phyloP scores from a whole-genome alignment of 2,113 vertebrate species.

The Clarias magur region DNA sequence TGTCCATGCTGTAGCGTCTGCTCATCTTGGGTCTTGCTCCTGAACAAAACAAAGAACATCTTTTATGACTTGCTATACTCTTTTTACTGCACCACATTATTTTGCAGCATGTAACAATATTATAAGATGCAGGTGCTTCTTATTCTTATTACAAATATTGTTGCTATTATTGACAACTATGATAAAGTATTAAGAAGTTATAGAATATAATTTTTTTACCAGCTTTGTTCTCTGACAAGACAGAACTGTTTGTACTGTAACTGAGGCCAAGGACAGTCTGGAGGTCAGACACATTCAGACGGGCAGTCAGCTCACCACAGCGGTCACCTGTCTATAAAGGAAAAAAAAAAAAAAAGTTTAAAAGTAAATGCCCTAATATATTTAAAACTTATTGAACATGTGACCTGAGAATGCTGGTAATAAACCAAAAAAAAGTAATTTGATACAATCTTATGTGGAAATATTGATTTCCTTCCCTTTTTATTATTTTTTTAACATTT shows the following conservation, averaged over 20 bases:
- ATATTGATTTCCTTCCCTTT: too few relatives aligned
- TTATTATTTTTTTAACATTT: too few relatives aligned
- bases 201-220: slow-evolving; percentile 64
- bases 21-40: slow-evolving; percentile 81
- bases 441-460: too few relatives aligned
- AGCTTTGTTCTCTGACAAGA: slow-evolving; percentile 82
- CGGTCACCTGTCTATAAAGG: slow-evolving; percentile 80
- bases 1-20: slow-evolving; percentile 95
- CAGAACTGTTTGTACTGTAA: slow-evolving; percentile 87
- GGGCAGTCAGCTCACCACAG: slow-evolving; percentile 92
- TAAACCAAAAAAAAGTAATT: too few relatives aligned
- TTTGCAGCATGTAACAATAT: not conserved
- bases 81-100: not conserved
- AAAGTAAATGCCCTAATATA: not conserved
- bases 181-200: not conserved
- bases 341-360: slow-evolving; percentile 20
- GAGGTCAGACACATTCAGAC: slow-evolving; percentile 93
- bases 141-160: not conserved
- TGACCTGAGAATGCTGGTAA: too few relatives aligned
- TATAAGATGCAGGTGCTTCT: not conserved
- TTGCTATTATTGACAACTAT: not conserved
- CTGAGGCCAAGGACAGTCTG: slow-evolving; percentile 91
- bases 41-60: slow-evolving; percentile 58
- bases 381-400: not conserved
- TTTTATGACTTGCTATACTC: not conserved